A percentile compares a stretch with the other conserved stretches of the same genome.
Evolutionary conservation across 2,888 invertebrate genomes (phyloP).

Genomic region (Boloria euphrosyne): DNA sequence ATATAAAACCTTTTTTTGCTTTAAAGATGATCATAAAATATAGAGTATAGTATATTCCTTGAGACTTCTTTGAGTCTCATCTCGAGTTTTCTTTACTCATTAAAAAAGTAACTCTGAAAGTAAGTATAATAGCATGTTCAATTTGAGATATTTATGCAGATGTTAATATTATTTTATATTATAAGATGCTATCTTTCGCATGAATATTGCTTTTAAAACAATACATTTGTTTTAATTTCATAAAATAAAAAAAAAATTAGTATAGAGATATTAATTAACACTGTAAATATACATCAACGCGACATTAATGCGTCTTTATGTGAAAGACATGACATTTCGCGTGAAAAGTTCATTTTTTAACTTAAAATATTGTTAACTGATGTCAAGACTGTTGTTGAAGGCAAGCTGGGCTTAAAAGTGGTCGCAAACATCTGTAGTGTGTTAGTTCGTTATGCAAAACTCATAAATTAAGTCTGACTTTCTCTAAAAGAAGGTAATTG

Average conservation of each 20-base stretch:
- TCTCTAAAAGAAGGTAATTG: no score
- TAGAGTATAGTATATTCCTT: no score
- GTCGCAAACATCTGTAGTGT: not conserved
- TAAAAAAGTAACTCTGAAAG: no score
- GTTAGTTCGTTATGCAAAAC: not conserved
- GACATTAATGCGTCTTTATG: slow-evolving; percentile 6
- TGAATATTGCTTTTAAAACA: not conserved
- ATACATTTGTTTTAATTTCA: not conserved
- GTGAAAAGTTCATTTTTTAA: slow-evolving; percentile 6
- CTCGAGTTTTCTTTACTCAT: no score
- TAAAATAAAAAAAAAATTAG: not conserved
- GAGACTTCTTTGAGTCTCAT: no score
- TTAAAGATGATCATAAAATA: no score
- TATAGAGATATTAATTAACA: slow-evolving; percentile 5
- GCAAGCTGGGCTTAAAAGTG: not conserved
- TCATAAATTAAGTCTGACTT: not conserved
- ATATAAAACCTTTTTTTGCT: no score
- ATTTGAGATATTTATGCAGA: no score
- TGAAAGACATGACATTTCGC: slow-evolving; percentile 9
- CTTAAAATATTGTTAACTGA: slow-evolving; percentile 8
- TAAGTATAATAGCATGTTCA: no score
- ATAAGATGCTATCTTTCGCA: not conserved
- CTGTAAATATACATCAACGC: slow-evolving; percentile 4
- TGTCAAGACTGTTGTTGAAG: not conserved
- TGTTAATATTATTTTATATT: no score